Conservation (phyloP, 2,797 vertebrate genomes). For the Phylloscopus collybita region DNA sequence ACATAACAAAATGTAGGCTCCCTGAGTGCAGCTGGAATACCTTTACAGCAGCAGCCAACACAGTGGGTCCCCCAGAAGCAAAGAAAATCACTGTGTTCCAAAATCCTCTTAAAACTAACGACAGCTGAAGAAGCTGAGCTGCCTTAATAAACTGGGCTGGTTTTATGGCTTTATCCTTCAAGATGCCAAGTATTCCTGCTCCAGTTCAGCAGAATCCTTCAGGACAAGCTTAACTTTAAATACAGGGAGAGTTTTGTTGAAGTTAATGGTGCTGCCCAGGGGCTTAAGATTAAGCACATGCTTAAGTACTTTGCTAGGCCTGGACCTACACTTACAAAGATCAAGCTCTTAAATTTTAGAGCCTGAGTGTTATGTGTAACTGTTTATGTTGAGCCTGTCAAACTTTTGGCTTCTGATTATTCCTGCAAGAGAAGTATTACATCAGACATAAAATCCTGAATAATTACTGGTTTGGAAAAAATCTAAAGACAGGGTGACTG, state of each 20-base stretch:
- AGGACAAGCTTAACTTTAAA: conserved; percentile 43
- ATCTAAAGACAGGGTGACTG: not conserved
- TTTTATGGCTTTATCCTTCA: conserved; percentile 28
- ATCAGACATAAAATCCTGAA: not conserved
- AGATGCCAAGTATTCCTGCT: conserved; percentile 13
- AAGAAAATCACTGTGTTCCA: not conserved
- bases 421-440: not conserved
- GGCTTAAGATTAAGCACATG: conserved; percentile 24
- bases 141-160: conserved; percentile 30
- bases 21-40: not conserved
- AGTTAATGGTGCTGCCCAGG: not conserved
- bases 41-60: not conserved
- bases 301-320: conserved; percentile 14
- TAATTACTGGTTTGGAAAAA: not conserved
- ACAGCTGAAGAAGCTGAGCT: conserved; percentile 16
- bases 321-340: not conserved
- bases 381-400: not conserved
- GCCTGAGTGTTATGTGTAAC: not conserved
- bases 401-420: not conserved
- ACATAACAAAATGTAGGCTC: not conserved
- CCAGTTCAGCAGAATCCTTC: conserved; percentile 9
- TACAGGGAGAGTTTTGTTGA: not conserved
- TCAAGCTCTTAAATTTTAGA: not conserved
- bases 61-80: not conserved
- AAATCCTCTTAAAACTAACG: conserved; percentile 21